Evolutionary conservation across 2,888 invertebrate species (phyloP), one percentile per base, ranked within the genome.

Genomic region (Pristionchus japonicus): DNA sequence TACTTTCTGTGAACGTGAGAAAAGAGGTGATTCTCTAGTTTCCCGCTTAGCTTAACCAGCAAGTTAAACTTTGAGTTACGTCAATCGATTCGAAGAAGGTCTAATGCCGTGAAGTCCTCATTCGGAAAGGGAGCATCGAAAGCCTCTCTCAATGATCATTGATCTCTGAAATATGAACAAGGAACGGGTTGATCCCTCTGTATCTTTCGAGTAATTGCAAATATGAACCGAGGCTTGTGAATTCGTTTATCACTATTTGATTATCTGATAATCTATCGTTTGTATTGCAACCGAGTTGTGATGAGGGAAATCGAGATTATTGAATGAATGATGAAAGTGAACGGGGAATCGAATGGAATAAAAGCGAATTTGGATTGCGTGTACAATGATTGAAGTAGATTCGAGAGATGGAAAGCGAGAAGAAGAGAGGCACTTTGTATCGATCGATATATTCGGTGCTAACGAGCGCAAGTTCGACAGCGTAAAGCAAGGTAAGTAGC

Each of bases 251-350:
- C 43, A 47, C 77, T 77, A 77, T 77, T 23, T 77, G 77, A 47
- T 77, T 77, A 77, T 77, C 77, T 77, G 77, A 77, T 77, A 77
- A 77, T 77, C 77, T 77, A 77, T 40, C n/a, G 47, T 43, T 70
- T 77, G 77, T 77, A 77, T 77, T 77, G 77, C 77, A 77, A 77
- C 77, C 77, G 77, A 77, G 77, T 77, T 77, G 77, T 77, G 77
- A 77, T 70, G 77, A 77, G 77, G n/a, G n/a, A n/a, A 47, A 77
- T 34, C 43, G 77, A 77, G 77, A 77, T 77, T 43, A 77, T 77
- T 77, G 43, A 77, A 15, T 43, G 77, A 77, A 40, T 7, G 40
- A 74, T 74, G 77, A 77, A 77, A 77, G 77, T 77, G 77, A 77
- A 77, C 40, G n/a, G 77, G 77, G 77, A n/a, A 43, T 43, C 23